Base-by-base conservation (phyloP, 2,888 invertebrate genomes). In the Automeris io region DNA sequence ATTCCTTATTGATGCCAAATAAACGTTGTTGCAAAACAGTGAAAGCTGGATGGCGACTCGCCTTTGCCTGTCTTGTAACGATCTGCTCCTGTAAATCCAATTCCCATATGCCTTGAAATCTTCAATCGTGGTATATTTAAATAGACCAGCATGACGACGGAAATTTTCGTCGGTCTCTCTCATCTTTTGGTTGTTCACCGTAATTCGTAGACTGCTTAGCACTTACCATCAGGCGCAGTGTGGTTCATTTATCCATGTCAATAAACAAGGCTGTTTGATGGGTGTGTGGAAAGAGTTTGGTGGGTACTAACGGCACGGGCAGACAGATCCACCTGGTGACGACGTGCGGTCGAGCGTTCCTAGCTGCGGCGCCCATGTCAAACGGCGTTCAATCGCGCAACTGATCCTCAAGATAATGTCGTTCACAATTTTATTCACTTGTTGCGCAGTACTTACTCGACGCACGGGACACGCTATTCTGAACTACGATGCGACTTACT, bases 331-430 rank as follows among this genome's bases (percentile, higher is more conserved):
- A 87, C 63, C 87, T 69, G 63, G 76, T 72, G 46, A 87, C 76
- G 45, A 83, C 81, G 72, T 85, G 77, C n/a, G 85, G 86, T 32
- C 87, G 78, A 43, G 86, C 72, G 73, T 82, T 82, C 59, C 57
- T 86, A 53, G 82, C 79, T 41, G 86, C 79, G 47, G 82, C 83
- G 56, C 87, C 87, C 87, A 87, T 87, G 65, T 72, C 80, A 75
- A 66, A 61, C 58, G 58, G 61, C 71, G 69, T 58, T 66, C 76
- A 70, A 78, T 72, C 55, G 58, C 54, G 58, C 58, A 57, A 76
- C 77, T 80, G 78, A 63, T 62, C 56, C 69, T 57, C 69, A 54
- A 63, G 48, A 60, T 67, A 63, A 57, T 63, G 68, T 64, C 62
- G 74, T 66, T 57, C 52, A 60, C 61, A 71, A 75, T 79, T 83